Conservation (phyloP, 2,113 vertebrate species). For the Mormyrus iriodes region DNA sequence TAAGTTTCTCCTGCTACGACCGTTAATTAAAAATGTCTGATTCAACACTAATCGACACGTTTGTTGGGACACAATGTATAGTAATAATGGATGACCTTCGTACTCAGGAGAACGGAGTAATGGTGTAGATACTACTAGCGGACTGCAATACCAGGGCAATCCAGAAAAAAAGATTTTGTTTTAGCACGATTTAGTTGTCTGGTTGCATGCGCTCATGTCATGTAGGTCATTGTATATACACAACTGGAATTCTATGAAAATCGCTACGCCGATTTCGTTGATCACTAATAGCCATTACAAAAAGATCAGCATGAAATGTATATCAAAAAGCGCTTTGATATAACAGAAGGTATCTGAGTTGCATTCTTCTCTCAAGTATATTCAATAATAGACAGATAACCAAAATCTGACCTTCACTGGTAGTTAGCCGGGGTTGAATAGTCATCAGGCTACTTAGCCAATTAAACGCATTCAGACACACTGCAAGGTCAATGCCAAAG, state of each 20-base stretch:
- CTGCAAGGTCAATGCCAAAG: background rate
- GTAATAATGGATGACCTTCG: background rate
- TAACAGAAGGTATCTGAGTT: background rate
- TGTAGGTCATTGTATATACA: background rate
- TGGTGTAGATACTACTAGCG: background rate
- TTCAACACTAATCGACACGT: background rate
- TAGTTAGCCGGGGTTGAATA: background rate
- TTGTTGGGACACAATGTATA: background rate
- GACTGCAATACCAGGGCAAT: background rate
- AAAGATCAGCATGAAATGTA: background rate
- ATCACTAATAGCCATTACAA: background rate
- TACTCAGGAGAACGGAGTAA: background rate
- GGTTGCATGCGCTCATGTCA: background rate
- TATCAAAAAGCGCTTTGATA: background rate
- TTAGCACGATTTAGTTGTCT: background rate
- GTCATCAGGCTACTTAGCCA: background rate
- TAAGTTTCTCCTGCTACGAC: background rate
- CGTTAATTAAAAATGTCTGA: background rate
- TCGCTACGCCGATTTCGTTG: background rate
- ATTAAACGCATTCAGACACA: background rate
- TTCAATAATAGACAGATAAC: background rate
- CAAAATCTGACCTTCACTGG: conserved; percentile 18
- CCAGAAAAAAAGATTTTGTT: background rate
- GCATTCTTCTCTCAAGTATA: background rate
- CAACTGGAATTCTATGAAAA: background rate